Evolutionary conservation across 2,797 vertebrate genomes (phyloP).

Genomic region (Dallia pectoralis): DNA sequence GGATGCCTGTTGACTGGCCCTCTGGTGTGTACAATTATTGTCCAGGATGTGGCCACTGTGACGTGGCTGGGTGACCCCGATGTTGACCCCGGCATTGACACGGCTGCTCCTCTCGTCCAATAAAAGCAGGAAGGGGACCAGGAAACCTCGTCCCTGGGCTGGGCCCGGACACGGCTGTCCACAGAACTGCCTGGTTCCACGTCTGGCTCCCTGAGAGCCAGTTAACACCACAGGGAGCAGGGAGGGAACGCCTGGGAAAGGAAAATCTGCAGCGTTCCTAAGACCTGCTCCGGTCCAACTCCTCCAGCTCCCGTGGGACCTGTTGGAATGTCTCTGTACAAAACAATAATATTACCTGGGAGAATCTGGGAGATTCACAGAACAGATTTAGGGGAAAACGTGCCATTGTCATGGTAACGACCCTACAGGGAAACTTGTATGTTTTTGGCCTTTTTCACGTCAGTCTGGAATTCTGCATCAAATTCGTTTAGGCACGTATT

Average conservation of each 20-base stretch:
- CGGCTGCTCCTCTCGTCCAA: neutral
- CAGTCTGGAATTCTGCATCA: no score
- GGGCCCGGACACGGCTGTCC: neutral
- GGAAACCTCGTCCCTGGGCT: neutral
- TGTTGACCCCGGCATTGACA: neutral
- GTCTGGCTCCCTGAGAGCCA: neutral
- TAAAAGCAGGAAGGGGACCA: slow-evolving; percentile 3
- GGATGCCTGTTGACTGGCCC: neutral
- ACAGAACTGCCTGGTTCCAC: neutral
- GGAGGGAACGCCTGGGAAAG: neutral
- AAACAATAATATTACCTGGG: neutral
- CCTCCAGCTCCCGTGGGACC: neutral
- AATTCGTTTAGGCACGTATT: no score
- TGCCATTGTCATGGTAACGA: no score
- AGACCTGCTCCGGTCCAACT: neutral
- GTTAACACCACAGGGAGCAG: neutral
- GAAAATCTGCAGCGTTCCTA: neutral
- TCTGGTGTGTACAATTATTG: neutral
- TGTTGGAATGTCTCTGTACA: neutral
- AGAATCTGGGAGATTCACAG: neutral
- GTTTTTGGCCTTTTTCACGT: no score
- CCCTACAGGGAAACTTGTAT: no score
- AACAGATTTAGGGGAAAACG: neutral
- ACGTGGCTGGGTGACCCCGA: neutral
- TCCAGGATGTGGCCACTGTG: neutral